Percentiles rank a stretch among this genome's conserved stretches.
Evolutionary conservation across 2,113 vertebrate genomes (phyloP).

Genomic region (Hippocampus barbouri): DNA sequence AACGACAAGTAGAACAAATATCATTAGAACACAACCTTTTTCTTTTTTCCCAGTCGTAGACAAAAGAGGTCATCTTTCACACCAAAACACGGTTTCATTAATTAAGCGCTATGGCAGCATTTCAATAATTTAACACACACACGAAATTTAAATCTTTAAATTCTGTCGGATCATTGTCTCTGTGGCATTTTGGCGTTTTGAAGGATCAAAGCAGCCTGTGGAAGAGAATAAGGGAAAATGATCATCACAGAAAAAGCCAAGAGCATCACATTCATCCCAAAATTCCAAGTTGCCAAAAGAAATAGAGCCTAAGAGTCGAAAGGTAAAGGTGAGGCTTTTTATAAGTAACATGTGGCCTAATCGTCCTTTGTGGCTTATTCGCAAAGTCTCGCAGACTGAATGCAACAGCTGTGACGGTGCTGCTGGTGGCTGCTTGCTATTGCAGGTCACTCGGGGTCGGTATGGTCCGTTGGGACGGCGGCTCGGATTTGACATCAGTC

Average conservation of each 20-base stretch:
- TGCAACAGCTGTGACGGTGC: constrained; percentile 33
- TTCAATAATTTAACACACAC: constrained; percentile 23
- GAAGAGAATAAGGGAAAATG: constrained; percentile 60
- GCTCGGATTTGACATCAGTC: constrained; percentile 37
- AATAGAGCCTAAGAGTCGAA: constrained; percentile 55
- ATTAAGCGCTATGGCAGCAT: too few relatives aligned
- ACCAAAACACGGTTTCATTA: too few relatives aligned
- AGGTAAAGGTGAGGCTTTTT: constrained; percentile 53
- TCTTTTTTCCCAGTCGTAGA: neutral
- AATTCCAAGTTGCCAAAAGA: constrained; percentile 58
- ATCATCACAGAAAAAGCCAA: constrained; percentile 39
- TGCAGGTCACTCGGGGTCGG: constrained; percentile 38
- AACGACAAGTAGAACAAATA: constrained; percentile 25
- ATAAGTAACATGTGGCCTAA: constrained; percentile 61
- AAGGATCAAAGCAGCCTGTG: constrained; percentile 68
- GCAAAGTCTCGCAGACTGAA: neutral
- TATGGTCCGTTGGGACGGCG: constrained; percentile 31
- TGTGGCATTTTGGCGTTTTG: constrained; percentile 62
- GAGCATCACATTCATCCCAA: constrained; percentile 54
- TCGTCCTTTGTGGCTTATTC: constrained; percentile 40
- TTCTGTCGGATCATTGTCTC: constrained; percentile 58
- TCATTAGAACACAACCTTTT: neutral
- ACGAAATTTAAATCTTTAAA: constrained; percentile 67
- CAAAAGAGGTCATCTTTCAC: neutral
- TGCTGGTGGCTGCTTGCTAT: constrained; percentile 26